phyloP scores from a whole-genome alignment of 2,113 vertebrate species.

The Pardalotus punctatus region DNA sequence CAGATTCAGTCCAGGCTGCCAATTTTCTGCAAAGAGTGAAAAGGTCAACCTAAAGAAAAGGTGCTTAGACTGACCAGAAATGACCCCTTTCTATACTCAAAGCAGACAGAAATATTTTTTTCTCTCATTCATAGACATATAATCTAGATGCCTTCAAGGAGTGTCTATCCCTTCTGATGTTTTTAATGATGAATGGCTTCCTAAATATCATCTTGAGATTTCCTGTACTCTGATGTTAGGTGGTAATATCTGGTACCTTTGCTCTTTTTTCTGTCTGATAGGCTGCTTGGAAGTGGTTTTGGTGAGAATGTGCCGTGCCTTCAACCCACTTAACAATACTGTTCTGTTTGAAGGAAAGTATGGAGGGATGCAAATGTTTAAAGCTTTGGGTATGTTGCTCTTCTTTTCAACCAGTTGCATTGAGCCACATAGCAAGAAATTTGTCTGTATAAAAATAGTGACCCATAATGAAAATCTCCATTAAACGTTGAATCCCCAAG shows the following conservation, averaged over 20 bases:
- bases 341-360: conserved; percentile 99
- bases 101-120: background rate
- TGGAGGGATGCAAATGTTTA: conserved; percentile 98
- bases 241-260: background rate
- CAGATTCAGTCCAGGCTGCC: background rate
- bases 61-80: background rate
- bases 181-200: background rate
- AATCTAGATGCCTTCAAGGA: background rate
- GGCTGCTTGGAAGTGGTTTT: conserved; percentile 98
- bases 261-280: conserved; percentile 42
- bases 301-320: conserved; percentile 98
- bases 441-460: background rate
- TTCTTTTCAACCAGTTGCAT: background rate
- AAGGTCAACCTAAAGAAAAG: background rate
- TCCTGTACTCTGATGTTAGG: background rate
- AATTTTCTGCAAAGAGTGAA: background rate
- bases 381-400: conserved; percentile 87
- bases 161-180: background rate
- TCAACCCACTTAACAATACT: conserved; percentile 99
- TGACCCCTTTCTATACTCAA: background rate
- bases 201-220: background rate
- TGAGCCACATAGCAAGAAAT: background rate
- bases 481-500: background rate
- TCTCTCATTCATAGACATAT: background rate
- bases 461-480: background rate